phyloP scores from a whole-genome alignment of 1,140 invertebrate species.

The Nymphalis io region DNA sequence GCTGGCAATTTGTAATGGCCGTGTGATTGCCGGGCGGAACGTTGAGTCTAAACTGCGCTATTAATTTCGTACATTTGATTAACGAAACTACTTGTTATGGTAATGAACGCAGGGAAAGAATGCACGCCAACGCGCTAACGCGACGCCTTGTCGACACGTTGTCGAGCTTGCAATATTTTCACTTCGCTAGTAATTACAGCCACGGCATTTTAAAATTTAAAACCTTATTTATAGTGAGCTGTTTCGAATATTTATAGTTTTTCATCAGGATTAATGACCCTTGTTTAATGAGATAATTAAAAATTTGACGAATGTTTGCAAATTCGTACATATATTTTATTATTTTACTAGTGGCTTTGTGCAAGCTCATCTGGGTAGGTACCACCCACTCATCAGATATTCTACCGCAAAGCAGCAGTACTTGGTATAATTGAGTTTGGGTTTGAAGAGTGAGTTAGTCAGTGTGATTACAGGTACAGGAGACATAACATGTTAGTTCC shows the following conservation, averaged over 20 bases:
- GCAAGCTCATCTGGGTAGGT: no score
- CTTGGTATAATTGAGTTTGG: no score
- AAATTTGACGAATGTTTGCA: slow-evolving; percentile 15
- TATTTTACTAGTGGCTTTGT: no score
- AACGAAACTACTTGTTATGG: slow-evolving; percentile 80
- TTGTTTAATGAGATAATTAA: slow-evolving; percentile 25
- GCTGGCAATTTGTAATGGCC: slow-evolving; percentile 77
- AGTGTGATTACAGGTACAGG: no score
- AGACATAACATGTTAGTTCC: no score
- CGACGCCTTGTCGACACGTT: slow-evolving; percentile 75
- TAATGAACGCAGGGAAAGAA: slow-evolving; percentile 78
- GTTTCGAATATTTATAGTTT: slow-evolving; percentile 45
- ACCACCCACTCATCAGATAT: no score
- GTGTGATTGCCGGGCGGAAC: slow-evolving; percentile 74
- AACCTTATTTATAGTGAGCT: slow-evolving; percentile 58
- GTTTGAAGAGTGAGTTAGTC: no score
- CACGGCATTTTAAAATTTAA: slow-evolving; percentile 65
- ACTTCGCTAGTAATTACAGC: slow-evolving; percentile 70
- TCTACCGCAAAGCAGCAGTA: no score
- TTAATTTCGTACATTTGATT: slow-evolving; percentile 81
- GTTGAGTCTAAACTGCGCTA: slow-evolving; percentile 77
- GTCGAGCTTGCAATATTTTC: slow-evolving; percentile 74
- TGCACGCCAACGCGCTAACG: slow-evolving; percentile 74
- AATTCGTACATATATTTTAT: no score
- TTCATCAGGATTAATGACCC: slow-evolving; percentile 32